Percentiles rank a stretch among this genome's conserved stretches.
These are phyloP conservation scores for Galerucella pusilla DNA, from an alignment of 2,888 invertebrate genomes.

Conservation along the genomic window DNA sequence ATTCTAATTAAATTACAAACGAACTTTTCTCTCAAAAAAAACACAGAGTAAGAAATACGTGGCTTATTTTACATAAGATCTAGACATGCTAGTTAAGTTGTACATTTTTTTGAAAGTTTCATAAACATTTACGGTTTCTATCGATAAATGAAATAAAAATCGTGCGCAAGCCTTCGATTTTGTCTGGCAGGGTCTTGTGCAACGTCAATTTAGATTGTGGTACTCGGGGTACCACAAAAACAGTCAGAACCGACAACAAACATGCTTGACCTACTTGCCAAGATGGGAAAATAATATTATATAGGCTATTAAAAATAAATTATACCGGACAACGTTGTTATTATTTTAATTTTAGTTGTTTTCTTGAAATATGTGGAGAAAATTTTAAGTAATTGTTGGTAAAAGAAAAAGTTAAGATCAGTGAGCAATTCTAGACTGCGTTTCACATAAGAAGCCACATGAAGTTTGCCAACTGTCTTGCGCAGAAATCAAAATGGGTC, in stretches of 20 bases:
- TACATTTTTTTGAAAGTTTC: background rate
- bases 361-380: background rate
- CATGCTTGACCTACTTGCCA: slow-evolving; percentile 23
- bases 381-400: background rate
- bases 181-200: slow-evolving; percentile 9
- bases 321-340: background rate
- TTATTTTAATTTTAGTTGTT: background rate
- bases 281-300: background rate
- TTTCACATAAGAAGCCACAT: too few relatives aligned
- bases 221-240: slow-evolving; percentile 4
- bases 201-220: slow-evolving; percentile 27
- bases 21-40: background rate
- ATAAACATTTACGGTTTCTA: slow-evolving; percentile 7
- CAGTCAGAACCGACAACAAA: slow-evolving; percentile 14
- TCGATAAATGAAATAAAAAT: slow-evolving; percentile 14
- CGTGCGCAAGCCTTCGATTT: slow-evolving; percentile 20
- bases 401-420: background rate
- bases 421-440: background rate
- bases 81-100: background rate
- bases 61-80: slow-evolving; percentile 1
- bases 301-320: background rate
- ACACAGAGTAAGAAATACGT: background rate
- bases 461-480: too few relatives aligned
- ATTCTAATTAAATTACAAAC: too few relatives aligned
- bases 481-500: too few relatives aligned